Conservation (phyloP, 2,888 invertebrate genomes). For the Heliconius erato region DNA sequence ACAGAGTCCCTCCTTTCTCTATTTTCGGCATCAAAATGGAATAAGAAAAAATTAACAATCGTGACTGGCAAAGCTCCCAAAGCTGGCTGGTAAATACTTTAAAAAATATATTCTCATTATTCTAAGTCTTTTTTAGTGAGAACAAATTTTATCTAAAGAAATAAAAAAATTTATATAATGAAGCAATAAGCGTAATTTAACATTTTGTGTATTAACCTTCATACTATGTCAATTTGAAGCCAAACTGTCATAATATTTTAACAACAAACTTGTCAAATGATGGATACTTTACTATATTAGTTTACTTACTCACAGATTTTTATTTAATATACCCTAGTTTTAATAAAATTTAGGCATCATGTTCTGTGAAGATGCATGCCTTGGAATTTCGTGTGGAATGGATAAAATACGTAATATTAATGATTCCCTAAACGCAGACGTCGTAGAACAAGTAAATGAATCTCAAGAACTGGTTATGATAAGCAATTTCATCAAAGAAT, state of each 20-base stretch:
- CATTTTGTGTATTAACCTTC: background rate
- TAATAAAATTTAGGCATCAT: conserved; percentile 52
- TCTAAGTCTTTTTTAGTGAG: too few species aligned
- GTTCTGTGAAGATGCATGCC: conserved; percentile 62
- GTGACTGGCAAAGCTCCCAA: too few species aligned
- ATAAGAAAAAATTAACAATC: too few species aligned
- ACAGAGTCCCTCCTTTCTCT: too few species aligned
- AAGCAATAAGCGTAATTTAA: background rate
- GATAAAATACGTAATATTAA: conserved; percentile 61
- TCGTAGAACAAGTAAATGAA: conserved; percentile 71
- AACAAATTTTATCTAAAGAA: too few species aligned
- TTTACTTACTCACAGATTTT: background rate
- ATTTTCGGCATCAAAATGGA: too few species aligned
- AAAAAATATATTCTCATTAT: too few species aligned
- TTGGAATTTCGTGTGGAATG: conserved; percentile 57
- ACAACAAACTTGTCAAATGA: conserved; percentile 3
- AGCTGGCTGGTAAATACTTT: too few species aligned
- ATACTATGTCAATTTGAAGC: background rate
- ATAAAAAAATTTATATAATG: too few species aligned
- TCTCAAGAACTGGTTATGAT: conserved; percentile 75
- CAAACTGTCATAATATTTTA: background rate
- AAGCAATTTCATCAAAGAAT: conserved; percentile 71
- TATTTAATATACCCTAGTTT: background rate
- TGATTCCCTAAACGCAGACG: conserved; percentile 68
- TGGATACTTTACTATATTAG: background rate